Evolutionary conservation across 2,888 invertebrate genomes (phyloP).

Genomic region (Proisotoma minuta): DNA sequence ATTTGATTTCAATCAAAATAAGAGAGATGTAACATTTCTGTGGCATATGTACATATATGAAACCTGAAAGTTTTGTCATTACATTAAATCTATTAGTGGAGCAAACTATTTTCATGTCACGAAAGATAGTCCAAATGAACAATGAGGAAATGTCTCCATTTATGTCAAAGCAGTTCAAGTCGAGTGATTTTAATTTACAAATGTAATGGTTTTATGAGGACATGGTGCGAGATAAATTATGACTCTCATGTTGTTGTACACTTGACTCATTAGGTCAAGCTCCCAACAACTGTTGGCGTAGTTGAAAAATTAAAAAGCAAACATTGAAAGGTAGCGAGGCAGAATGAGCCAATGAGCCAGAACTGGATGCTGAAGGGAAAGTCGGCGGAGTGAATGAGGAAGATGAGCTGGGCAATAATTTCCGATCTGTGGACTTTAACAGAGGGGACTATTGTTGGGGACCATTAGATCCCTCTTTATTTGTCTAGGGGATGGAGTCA

Average conservation of each 20-base stretch:
- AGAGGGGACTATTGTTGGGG: not conserved
- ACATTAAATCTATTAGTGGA: too few species aligned
- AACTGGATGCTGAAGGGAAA: too few species aligned
- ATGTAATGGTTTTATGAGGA: constrained; percentile 12
- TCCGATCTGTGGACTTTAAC: not conserved
- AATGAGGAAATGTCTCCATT: too few species aligned
- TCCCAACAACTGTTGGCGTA: not conserved
- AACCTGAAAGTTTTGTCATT: too few species aligned
- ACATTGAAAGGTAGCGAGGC: constrained; percentile 16
- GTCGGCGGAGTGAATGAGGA: too few species aligned
- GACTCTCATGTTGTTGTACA: not conserved
- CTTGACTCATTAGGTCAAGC: constrained; percentile 8
- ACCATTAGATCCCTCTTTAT: not conserved
- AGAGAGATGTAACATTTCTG: too few species aligned
- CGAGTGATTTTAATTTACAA: constrained; percentile 16
- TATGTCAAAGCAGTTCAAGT: constrained; percentile 8
- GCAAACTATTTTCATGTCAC: too few species aligned
- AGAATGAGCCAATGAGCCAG: constrained; percentile 20
- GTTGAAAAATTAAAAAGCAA: constrained; percentile 11
- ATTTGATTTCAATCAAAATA: too few species aligned
- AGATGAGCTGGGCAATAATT: too few species aligned
- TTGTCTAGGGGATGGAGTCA: not conserved
- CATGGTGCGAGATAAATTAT: constrained; percentile 15
- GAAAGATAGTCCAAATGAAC: too few species aligned
- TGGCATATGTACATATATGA: too few species aligned